A percentile compares a stretch with the other conserved stretches of the same genome.
These are phyloP conservation scores for Erebia ligea DNA, from an alignment of 2,888 invertebrate genomes.

Conservation along the genomic window DNA sequence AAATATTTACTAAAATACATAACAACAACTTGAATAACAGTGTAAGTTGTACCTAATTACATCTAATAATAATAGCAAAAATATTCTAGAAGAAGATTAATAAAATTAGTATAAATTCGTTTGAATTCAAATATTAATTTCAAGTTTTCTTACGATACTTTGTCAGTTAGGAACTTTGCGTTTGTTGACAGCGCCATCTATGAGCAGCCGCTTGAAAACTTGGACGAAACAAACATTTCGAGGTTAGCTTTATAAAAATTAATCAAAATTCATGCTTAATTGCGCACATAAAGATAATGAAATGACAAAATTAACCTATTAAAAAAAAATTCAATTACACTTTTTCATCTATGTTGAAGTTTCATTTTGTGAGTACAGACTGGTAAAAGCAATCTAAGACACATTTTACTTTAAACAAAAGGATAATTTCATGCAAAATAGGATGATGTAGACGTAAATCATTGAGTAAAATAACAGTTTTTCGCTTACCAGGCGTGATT, in stretches of 20 bases:
- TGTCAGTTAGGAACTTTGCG: conserved; percentile 53
- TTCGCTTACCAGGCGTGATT: conserved; percentile 57
- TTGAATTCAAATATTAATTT: too few species aligned
- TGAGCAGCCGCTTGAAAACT: conserved; percentile 41
- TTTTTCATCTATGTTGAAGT: conserved; percentile 5
- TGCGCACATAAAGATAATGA: conserved; percentile 2
- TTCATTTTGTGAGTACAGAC: conserved; percentile 41
- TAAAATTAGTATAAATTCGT: too few species aligned
- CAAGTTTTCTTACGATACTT: not conserved
- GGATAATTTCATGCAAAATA: not conserved
- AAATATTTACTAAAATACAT: not conserved
- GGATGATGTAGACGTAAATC: not conserved
- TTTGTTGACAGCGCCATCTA: conserved; percentile 57
- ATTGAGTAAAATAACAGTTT: not conserved
- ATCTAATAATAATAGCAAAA: too few species aligned
- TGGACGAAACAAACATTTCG: conserved; percentile 47
- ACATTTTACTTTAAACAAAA: conserved; percentile 1
- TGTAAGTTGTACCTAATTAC: too few species aligned
- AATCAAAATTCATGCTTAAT: conserved; percentile 9
- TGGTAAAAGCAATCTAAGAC: conserved; percentile 34
- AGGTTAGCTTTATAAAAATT: conserved; percentile 58
- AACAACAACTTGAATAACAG: too few species aligned
- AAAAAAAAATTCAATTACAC: conserved; percentile 24
- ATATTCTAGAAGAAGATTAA: too few species aligned
- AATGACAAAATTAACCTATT: conserved; percentile 2